Percentiles rank a stretch among this genome's conserved stretches.
phyloP scores from a whole-genome alignment of 2,113 vertebrate species.

The Mystacornis crossleyi region DNA sequence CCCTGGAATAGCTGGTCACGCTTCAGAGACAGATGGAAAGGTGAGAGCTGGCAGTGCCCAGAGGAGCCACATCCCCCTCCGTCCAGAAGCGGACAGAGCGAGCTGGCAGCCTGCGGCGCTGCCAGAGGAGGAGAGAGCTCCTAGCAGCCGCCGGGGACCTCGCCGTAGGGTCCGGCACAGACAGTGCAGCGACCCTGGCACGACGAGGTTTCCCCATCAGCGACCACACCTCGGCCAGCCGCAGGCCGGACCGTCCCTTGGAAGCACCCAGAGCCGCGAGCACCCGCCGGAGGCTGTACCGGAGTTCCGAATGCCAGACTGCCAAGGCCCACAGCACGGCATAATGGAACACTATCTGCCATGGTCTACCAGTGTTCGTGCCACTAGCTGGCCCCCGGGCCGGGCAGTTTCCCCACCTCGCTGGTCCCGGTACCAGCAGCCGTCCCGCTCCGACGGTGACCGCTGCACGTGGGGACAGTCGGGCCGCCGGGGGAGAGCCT shows the following conservation, averaged over 20 bases:
- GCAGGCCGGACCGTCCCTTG: background rate
- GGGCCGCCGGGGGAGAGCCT: background rate
- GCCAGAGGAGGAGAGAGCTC: background rate
- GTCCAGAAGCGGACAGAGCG: accelerated
- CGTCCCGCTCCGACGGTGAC: background rate
- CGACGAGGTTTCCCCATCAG: background rate
- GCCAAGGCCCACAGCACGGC: background rate
- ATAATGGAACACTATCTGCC: background rate
- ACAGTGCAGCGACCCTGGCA: background rate
- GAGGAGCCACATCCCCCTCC: background rate
- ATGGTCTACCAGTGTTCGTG: accelerated
- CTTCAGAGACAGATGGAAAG: background rate
- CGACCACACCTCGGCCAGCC: background rate
- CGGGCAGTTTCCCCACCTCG: background rate
- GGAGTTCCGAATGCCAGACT: background rate
- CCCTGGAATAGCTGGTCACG: background rate
- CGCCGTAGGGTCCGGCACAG: background rate
- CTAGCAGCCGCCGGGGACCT: background rate
- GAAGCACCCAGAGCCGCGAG: accelerated
- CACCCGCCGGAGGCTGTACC: accelerated
- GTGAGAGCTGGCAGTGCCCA: background rate
- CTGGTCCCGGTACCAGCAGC: background rate
- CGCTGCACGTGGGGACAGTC: background rate
- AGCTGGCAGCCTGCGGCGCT: background rate
- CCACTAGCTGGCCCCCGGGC: background rate